Percentiles rank a stretch among this genome's conserved stretches.
Conservation (phyloP, 2,113 vertebrate species). For the Neolamprologus sp. region DNA sequence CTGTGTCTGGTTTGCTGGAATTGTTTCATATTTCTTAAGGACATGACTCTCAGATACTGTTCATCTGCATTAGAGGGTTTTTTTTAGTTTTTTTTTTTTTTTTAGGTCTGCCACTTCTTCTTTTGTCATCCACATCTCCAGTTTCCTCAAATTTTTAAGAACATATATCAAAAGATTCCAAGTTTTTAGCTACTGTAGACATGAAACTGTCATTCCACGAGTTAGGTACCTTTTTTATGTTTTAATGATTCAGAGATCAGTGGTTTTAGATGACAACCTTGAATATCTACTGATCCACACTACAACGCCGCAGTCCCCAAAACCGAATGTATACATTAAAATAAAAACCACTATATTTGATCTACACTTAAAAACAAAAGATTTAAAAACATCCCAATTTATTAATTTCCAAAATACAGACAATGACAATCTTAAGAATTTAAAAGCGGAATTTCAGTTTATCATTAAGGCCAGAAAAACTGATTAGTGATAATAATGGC, state of each 20-base stretch:
- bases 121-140: neutral
- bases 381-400: neutral
- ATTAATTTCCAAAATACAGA: neutral
- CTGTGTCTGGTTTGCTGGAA: neutral
- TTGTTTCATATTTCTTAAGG: neutral
- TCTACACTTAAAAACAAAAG: neutral
- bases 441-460: neutral
- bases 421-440: neutral
- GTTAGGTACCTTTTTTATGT: neutral
- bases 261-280: neutral
- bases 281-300: neutral
- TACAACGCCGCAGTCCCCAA: neutral
- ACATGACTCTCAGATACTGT: neutral
- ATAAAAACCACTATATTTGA: neutral
- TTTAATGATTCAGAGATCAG: neutral
- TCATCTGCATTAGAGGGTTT: rapidly evolving
- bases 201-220: neutral
- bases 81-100: neutral
- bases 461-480: neutral
- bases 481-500: neutral
- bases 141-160: neutral
- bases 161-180: neutral
- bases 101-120: neutral
- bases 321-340: neutral
- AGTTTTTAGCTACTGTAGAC: neutral